Percentiles rank a stretch among this genome's conserved stretches.
These are phyloP conservation scores for Philypnodon macrostomus DNA, from an alignment of 2,797 vertebrate genomes.

Conservation along the genomic window DNA sequence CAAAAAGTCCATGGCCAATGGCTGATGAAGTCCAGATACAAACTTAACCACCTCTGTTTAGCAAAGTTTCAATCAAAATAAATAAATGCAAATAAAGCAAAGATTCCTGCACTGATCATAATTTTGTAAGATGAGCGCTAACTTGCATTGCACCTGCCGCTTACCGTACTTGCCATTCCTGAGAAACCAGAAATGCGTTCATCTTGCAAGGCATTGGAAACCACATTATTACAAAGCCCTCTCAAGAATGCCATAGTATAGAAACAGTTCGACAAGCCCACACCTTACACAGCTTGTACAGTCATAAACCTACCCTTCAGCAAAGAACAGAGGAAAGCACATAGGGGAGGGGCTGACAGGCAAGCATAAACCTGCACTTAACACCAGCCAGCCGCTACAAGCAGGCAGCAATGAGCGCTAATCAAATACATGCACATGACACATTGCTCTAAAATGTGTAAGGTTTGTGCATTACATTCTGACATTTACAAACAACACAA, in stretches of 20 bases:
- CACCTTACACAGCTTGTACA: slow-evolving; percentile 20
- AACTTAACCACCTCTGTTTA: too few species aligned
- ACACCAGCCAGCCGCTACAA: slow-evolving; percentile 24
- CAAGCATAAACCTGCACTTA: slow-evolving; percentile 66
- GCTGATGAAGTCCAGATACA: too few species aligned
- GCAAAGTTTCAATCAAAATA: too few species aligned
- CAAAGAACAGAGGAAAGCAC: slow-evolving; percentile 12
- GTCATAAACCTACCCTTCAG: slow-evolving; percentile 11
- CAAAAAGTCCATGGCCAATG: too few species aligned
- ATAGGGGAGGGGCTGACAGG: slow-evolving; percentile 41
- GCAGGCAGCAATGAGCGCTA: too few species aligned
- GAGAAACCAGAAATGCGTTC: slow-evolving; percentile 2
- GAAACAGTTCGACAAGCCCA: slow-evolving; percentile 6
- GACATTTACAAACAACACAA: background rate
- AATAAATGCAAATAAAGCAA: too few species aligned
- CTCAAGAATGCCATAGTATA: background rate
- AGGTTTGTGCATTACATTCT: background rate
- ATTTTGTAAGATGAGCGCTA: background rate
- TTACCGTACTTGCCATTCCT: slow-evolving; percentile 8
- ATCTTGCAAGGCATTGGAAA: background rate
- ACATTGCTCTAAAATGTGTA: slow-evolving; percentile 14
- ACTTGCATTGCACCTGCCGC: slow-evolving; percentile 12
- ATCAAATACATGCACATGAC: slow-evolving; percentile 27
- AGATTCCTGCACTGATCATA: too few species aligned
- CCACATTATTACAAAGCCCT: background rate